A percentile compares a stretch with the other conserved stretches of the same genome.
Evolutionary conservation across 2,113 vertebrate species (phyloP).

Genomic region (Sylvilagus bachmani): DNA sequence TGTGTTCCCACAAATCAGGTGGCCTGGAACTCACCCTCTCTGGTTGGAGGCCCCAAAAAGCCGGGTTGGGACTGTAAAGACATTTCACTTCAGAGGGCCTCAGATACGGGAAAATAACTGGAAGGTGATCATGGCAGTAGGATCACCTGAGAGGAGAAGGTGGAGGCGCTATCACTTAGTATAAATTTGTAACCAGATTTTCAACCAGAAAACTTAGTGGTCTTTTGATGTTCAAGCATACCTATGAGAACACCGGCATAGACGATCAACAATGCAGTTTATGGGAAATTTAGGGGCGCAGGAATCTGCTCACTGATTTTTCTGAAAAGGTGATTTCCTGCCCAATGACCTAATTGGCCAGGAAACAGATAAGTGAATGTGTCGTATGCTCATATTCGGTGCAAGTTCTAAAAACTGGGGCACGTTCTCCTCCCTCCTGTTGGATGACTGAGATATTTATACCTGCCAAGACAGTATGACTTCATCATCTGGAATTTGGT

Average conservation of each 20-base stretch:
- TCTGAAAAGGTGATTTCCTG: conserved; percentile 78
- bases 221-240: conserved; percentile 48
- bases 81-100: neutral
- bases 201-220: conserved; percentile 46
- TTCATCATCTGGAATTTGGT: conserved; percentile 69
- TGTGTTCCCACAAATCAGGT: conserved; percentile 30
- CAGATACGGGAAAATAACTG: neutral
- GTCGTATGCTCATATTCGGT: conserved; percentile 12
- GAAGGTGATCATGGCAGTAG: neutral
- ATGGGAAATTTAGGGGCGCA: conserved; percentile 59
- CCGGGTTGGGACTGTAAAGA: conserved; percentile 7
- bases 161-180: neutral
- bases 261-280: conserved; percentile 41
- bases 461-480: conserved; percentile 45
- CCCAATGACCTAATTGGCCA: conserved; percentile 72
- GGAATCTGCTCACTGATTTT: conserved; percentile 68
- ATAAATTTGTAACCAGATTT: conserved; percentile 54
- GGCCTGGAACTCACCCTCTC: conserved; percentile 57
- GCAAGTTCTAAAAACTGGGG: conserved; percentile 64
- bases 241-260: neutral
- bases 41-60: conserved; percentile 42
- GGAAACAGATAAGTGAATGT: conserved; percentile 73
- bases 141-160: neutral
- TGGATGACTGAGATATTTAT: conserved; percentile 62
- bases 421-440: neutral